phyloP scores from a whole-genome alignment of 2,888 invertebrate species.

The Conomelus anceps region DNA sequence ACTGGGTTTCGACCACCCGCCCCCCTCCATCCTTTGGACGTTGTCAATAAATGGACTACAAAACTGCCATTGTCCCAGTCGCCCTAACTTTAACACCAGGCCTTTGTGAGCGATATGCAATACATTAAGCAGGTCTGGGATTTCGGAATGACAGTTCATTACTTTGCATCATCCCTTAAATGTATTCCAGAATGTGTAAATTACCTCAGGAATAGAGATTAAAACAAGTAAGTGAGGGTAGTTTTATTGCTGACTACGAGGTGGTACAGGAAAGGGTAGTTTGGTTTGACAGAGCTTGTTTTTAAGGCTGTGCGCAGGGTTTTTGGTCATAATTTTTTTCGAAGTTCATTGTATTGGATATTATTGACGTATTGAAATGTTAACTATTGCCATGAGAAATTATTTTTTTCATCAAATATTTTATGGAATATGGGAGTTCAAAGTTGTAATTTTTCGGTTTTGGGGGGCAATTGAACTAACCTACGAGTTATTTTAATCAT shows the following conservation, averaged over 20 bases:
- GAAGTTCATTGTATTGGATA: no score
- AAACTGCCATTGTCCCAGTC: not conserved
- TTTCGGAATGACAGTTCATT: not conserved
- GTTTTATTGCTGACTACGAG: not conserved
- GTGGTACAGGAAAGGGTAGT: no score
- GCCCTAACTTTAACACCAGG: not conserved
- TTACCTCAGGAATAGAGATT: not conserved
- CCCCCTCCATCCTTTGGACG: not conserved
- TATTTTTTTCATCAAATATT: no score
- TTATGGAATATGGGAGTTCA: no score
- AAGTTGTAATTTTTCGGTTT: no score
- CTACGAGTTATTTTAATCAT: no score
- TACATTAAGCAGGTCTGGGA: not conserved
- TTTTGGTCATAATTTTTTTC: no score
- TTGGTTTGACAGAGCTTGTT: no score
- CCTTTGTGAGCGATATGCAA: not conserved
- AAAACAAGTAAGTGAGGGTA: not conserved
- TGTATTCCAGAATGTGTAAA: not conserved
- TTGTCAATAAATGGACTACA: not conserved
- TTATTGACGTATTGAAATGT: no score
- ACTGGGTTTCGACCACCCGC: not conserved
- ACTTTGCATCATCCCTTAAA: not conserved
- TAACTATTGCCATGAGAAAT: no score
- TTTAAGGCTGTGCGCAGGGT: no score
- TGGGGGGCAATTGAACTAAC: no score